Percentiles rank a stretch among this genome's conserved stretches.
These are phyloP conservation scores for Plutella xylostella DNA, from an alignment of 2,888 invertebrate genomes.

Conservation along the genomic window DNA sequence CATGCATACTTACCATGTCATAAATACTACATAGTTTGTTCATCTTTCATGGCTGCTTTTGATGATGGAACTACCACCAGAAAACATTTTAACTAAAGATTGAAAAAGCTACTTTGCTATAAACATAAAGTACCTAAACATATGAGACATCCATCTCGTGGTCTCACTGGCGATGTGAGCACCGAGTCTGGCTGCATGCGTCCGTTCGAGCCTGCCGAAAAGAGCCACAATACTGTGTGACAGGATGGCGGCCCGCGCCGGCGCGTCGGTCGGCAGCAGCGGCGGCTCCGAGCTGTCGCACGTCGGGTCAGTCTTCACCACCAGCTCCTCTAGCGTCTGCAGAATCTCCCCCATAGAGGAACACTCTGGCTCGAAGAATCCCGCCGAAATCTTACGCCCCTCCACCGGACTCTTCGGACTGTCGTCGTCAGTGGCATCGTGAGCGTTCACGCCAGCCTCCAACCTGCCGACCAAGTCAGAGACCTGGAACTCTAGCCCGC, in stretches of 20 bases:
- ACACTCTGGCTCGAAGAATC: constrained; percentile 66
- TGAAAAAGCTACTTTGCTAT: too few species aligned
- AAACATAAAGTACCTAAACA: constrained; percentile 89
- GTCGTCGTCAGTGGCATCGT: constrained; percentile 48
- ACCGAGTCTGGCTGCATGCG: constrained; percentile 83
- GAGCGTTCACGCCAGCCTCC: constrained; percentile 72
- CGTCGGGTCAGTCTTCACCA: constrained; percentile 71
- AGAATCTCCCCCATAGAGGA: constrained; percentile 73
- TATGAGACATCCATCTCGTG: constrained; percentile 87
- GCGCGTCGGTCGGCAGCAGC: constrained; percentile 72
- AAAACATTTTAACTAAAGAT: too few species aligned
- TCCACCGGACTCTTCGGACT: constrained; percentile 40
- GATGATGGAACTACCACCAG: too few species aligned
- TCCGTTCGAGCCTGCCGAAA: constrained; percentile 83
- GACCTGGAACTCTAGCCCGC: constrained; percentile 77
- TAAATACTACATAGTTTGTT: too few species aligned
- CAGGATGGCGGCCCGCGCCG: constrained; percentile 74
- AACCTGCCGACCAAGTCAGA: constrained; percentile 78
- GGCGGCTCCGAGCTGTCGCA: constrained; percentile 73
- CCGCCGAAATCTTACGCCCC: constrained; percentile 59
- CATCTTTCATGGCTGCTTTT: too few species aligned
- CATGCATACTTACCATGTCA: too few species aligned
- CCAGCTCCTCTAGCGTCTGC: constrained; percentile 68
- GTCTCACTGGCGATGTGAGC: constrained; percentile 87
- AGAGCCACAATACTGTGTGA: constrained; percentile 92